These are phyloP conservation scores for Epizoanthus rinbou DNA, from an alignment of 92 coral and sea anemone species.

Conservation along the genomic window DNA sequence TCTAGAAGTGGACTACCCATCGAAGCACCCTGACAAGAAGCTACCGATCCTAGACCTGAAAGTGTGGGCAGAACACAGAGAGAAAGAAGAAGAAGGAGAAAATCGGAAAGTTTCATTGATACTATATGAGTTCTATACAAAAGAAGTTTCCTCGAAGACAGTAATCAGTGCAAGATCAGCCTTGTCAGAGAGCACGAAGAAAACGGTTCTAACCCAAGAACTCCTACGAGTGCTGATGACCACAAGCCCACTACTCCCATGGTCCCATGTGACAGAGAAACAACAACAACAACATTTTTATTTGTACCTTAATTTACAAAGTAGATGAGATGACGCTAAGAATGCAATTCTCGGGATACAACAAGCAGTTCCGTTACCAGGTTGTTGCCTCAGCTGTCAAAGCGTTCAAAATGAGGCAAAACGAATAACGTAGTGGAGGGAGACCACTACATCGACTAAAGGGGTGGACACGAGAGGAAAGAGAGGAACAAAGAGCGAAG, in stretches of 20 bases:
- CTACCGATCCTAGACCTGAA: conserved; percentile 28
- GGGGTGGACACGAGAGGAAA: conserved; percentile 24
- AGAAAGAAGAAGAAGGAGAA: conserved; percentile 5
- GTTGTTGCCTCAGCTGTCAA: conserved; percentile 38
- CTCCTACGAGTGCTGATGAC: conserved; percentile 20
- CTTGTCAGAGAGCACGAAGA: conserved; percentile 11
- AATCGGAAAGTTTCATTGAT: conserved; percentile 7
- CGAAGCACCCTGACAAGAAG: conserved; percentile 13
- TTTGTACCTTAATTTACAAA: too few relatives aligned
- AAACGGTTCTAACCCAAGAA: neutral
- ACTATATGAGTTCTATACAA: neutral
- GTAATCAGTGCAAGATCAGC: conserved; percentile 9
- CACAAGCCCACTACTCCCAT: conserved; percentile 30
- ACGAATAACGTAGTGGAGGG: conserved; percentile 16
- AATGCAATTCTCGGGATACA: conserved; percentile 48
- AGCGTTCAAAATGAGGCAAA: conserved; percentile 29
- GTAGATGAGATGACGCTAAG: too few relatives aligned
- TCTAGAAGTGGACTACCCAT: conserved; percentile 34
- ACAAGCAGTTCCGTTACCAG: conserved; percentile 35
- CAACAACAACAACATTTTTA: too few relatives aligned
- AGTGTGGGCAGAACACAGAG: conserved; percentile 32
- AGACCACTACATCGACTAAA: conserved; percentile 47
- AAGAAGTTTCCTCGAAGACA: conserved; percentile 4
- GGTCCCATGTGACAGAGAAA: conserved; percentile 17
- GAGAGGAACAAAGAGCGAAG: conserved; percentile 8